Evolutionary conservation across 2,888 invertebrate species (phyloP).

Genomic region (Cosmia trapezina): DNA sequence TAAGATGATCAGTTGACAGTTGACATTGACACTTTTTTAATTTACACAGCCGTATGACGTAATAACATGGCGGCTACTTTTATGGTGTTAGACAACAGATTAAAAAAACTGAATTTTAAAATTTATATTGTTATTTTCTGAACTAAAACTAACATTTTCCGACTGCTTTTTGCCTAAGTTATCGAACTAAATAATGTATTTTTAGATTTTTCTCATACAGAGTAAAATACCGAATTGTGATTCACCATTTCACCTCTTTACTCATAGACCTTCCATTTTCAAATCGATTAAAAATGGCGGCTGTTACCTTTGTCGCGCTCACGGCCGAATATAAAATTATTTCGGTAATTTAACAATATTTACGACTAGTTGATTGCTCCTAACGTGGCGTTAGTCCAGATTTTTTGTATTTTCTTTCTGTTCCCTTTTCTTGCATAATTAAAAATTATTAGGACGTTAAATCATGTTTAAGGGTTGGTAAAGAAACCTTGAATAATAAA

Average conservation of each 20-base stretch:
- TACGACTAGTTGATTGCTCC: constrained; percentile 38
- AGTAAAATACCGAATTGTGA: too few relatives aligned
- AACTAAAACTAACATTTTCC: too few relatives aligned
- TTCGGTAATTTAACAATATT: constrained; percentile 51
- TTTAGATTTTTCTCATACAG: too few relatives aligned
- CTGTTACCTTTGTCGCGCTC: constrained; percentile 23
- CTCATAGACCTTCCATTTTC: constrained; percentile 33
- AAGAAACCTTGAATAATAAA: background rate
- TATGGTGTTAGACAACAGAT: too few relatives aligned
- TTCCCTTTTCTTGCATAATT: constrained; percentile 46
- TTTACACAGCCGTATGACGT: too few relatives aligned
- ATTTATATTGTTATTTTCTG: too few relatives aligned
- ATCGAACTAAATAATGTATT: too few relatives aligned
- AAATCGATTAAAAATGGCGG: constrained; percentile 44
- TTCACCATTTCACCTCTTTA: constrained; percentile 12
- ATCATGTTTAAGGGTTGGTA: constrained; percentile 35
- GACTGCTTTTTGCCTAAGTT: too few relatives aligned
- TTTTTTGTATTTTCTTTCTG: constrained; percentile 12
- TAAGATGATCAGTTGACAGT: too few relatives aligned
- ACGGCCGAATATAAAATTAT: constrained; percentile 52
- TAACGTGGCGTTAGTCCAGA: constrained; percentile 15
- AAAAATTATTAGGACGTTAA: constrained; percentile 50
- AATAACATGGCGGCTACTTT: too few relatives aligned
- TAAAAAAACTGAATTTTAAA: too few relatives aligned
- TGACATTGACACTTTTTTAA: too few relatives aligned